Evolutionary conservation across 2,797 vertebrate species (phyloP).

Genomic region (Ataeniobius toweri): DNA sequence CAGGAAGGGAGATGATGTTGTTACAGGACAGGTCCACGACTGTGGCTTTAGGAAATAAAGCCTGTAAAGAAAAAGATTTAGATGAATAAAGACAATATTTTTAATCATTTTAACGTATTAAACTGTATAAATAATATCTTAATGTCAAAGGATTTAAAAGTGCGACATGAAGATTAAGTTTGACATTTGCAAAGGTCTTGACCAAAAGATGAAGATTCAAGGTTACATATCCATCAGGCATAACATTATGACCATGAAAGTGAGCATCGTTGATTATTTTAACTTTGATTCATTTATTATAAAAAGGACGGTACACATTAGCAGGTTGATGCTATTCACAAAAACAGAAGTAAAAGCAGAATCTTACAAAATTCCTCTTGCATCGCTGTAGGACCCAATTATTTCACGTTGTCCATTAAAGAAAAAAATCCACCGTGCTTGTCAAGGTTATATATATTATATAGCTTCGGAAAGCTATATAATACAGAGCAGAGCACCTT

Average conservation of each 20-base stretch:
- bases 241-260: not conserved
- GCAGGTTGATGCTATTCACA: not conserved
- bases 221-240: not conserved
- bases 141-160: not conserved
- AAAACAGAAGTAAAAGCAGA: not conserved
- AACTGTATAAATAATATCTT: not conserved
- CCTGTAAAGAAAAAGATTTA: constrained; percentile 74
- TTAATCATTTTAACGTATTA: not conserved
- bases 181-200: not conserved
- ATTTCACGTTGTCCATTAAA: no score
- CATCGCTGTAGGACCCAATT: no score
- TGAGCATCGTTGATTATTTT: not conserved
- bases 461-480: no score
- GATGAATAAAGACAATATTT: not conserved
- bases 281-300: not conserved
- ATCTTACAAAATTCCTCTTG: not conserved
- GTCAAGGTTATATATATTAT: no score
- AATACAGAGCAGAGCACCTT: no score
- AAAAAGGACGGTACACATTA: not conserved
- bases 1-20: constrained; percentile 88
- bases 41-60: constrained; percentile 90
- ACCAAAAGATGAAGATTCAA: not conserved
- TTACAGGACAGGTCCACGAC: constrained; percentile 95
- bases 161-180: not conserved
- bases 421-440: no score